These are phyloP conservation scores for Syngnathus floridae DNA, from an alignment of 2,113 vertebrate species.

Conservation along the genomic window DNA sequence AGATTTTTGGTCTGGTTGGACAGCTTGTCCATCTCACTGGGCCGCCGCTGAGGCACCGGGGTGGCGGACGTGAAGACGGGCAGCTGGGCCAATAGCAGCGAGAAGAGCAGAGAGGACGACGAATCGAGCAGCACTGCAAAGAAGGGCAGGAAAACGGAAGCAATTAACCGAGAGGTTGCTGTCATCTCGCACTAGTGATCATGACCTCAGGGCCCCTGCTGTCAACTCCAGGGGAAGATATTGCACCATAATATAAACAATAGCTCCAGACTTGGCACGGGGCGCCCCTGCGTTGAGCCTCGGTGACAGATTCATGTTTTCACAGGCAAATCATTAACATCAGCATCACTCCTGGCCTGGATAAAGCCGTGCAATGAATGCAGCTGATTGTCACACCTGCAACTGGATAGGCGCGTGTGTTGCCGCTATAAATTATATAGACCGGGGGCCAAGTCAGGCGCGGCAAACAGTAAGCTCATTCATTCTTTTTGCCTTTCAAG, in stretches of 20 bases:
- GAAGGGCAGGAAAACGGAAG: conserved; percentile 52
- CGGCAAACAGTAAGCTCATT: conserved; percentile 66
- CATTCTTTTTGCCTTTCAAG: conserved; percentile 65
- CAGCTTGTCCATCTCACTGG: conserved; percentile 69
- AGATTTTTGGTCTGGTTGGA: conserved; percentile 75
- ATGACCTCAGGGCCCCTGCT: conserved; percentile 54
- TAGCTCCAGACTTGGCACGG: conserved; percentile 59
- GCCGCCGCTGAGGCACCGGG: conserved; percentile 56
- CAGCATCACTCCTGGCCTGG: conserved; percentile 35
- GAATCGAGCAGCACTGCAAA: conserved; percentile 71
- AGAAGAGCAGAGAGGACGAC: conserved; percentile 71
- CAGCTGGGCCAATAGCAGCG: conserved; percentile 73
- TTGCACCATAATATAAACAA: conserved; percentile 66
- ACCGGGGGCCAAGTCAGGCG: conserved; percentile 46
- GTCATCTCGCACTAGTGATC: conserved; percentile 59
- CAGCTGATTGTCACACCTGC: conserved; percentile 67
- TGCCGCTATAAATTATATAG: conserved; percentile 61
- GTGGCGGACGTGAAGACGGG: conserved; percentile 65
- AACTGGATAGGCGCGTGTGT: conserved; percentile 59
- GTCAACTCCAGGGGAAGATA: conserved; percentile 53
- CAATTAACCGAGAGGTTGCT: conserved; percentile 56
- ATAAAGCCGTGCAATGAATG: conserved; percentile 52
- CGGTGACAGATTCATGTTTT: conserved; percentile 60
- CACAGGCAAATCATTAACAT: conserved; percentile 59
- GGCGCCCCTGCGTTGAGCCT: conserved; percentile 19